Evolutionary conservation across 2,797 vertebrate genomes (phyloP).

Genomic region (Aerospiza tachiro): DNA sequence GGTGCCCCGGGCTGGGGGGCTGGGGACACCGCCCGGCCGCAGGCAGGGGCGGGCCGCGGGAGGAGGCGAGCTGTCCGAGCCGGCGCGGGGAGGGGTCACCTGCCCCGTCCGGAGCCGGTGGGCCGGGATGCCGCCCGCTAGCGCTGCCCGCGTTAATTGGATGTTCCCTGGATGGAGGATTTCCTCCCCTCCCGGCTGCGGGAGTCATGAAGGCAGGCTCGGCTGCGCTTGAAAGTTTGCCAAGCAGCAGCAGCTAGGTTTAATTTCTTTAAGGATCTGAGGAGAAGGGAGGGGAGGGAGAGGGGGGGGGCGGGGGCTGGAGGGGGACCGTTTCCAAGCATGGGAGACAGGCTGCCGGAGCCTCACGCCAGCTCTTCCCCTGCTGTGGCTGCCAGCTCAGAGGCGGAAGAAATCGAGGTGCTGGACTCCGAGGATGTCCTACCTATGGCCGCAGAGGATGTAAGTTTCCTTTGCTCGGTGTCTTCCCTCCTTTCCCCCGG

Average conservation of each 20-base stretch:
- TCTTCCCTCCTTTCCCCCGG: neutral
- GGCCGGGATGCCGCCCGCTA: slow-evolving; percentile 10
- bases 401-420: slow-evolving; percentile 93
- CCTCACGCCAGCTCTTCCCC: slow-evolving; percentile 81
- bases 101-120: slow-evolving; percentile 8
- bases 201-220: neutral
- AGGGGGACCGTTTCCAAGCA: slow-evolving; percentile 70
- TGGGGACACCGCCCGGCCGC: slow-evolving; percentile 51
- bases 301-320: neutral
- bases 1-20: neutral
- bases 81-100: slow-evolving; percentile 2
- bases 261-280: slow-evolving; percentile 53
- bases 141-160: slow-evolving; percentile 26
- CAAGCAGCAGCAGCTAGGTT: slow-evolving; percentile 51
- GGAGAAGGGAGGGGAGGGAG: neutral
- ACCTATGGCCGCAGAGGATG: slow-evolving; percentile 73
- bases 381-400: slow-evolving; percentile 87
- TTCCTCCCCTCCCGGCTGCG: slow-evolving; percentile 6
- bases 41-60: neutral
- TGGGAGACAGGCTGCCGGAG: slow-evolving; percentile 77
- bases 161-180: slow-evolving; percentile 37
- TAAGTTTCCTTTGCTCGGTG: slow-evolving; percentile 63
- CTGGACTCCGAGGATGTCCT: slow-evolving; percentile 85
- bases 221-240: slow-evolving; percentile 63
- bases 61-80: neutral